phyloP scores from a whole-genome alignment of 1,140 invertebrate genomes.

The Babylonia areolata region DNA sequence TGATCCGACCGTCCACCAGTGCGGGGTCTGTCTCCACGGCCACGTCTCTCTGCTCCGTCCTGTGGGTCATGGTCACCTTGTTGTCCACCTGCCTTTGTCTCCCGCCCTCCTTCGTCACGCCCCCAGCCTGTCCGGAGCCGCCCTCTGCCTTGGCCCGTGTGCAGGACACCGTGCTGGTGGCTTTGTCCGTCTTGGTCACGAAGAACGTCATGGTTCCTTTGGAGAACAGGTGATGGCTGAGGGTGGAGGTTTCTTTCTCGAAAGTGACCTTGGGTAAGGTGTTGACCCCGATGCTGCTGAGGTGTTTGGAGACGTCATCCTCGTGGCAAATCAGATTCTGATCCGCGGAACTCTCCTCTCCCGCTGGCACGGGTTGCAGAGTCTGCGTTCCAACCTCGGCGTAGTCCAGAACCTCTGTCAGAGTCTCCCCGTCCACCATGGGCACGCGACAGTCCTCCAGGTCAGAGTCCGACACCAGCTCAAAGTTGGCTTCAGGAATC shows the following conservation, averaged over 20 bases:
- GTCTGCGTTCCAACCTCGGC: slow-evolving; percentile 66
- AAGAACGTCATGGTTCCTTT: slow-evolving; percentile 69
- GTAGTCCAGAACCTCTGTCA: slow-evolving; percentile 48
- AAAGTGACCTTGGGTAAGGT: slow-evolving; percentile 64
- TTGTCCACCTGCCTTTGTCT: slow-evolving; percentile 42
- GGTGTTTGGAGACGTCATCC: slow-evolving; percentile 36
- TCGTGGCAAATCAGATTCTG: not conserved
- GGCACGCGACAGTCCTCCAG: slow-evolving; percentile 48
- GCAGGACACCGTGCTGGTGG: slow-evolving; percentile 61
- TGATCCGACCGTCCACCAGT: slow-evolving; percentile 62
- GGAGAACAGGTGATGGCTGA: slow-evolving; percentile 60
- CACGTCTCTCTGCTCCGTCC: slow-evolving; percentile 53
- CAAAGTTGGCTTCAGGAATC: slow-evolving; percentile 65
- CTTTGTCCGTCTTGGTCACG: slow-evolving; percentile 65
- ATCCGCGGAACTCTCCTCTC: not conserved
- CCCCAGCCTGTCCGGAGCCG: not conserved
- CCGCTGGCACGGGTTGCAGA: not conserved
- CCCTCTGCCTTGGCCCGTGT: not conserved
- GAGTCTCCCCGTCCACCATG: slow-evolving; percentile 64
- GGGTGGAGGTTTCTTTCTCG: slow-evolving; percentile 69
- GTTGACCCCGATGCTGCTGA: slow-evolving; percentile 63
- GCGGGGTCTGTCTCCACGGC: slow-evolving; percentile 57
- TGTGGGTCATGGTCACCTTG: slow-evolving; percentile 59
- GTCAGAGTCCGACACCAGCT: slow-evolving; percentile 48
- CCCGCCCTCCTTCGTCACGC: slow-evolving; percentile 1